Evolutionary conservation across 2,888 invertebrate species (phyloP), one percentile per base, ranked within the genome.

Genomic region (Branchipolynoe longqiensis): DNA sequence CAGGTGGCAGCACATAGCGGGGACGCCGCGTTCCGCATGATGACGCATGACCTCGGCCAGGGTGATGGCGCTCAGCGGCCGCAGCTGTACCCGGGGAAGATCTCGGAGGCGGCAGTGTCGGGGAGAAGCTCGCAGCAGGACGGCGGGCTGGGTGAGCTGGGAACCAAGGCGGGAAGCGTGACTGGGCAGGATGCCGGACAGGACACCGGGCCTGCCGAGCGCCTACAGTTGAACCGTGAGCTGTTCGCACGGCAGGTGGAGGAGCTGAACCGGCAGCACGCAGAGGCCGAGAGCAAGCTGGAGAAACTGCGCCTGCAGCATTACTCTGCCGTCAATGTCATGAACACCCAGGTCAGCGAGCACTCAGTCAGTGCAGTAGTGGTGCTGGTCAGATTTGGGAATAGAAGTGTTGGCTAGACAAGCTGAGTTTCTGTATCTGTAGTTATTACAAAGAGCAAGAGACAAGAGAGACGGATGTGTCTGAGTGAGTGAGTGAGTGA

Each of bases 211-310:
- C 62, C 83, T 12, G 59, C 40, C 4, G 82, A 58, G 58, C 56
- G 59, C 31, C 8, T 78, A 1, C 48, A 48, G 54, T 18, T 48
- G 41, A 78, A 78, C 28, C 41, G 78, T 14, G 78, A 54, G 54
- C 58, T 82, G 58, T 36, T 82, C 56, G 82, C 82, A 1, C 38
- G 40, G 28, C 92, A 92, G 86, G 91, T 92, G 84, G 91, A 91
- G 8, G 91, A 90, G 40, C 87, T 92, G 8, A 91, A 91, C 86
- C 89, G 90, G 69, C 92, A 92, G 82, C 92, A 92, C 82, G 91
- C 90, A 36, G 91, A 92, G 69, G 92, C 92, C n/a, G 91, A 91
- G 87, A 38, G 41, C 83, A 83, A 83, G 36, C 41, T 83, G 41
- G 56, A 36, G 22, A 33, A 41, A 14, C 64, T 83, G 28, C 28